These are phyloP conservation scores for Halisarca cf. caerulea DNA, from an alignment of 37 sponge, comb jelly and placozoan species.

Conservation along the genomic window DNA sequence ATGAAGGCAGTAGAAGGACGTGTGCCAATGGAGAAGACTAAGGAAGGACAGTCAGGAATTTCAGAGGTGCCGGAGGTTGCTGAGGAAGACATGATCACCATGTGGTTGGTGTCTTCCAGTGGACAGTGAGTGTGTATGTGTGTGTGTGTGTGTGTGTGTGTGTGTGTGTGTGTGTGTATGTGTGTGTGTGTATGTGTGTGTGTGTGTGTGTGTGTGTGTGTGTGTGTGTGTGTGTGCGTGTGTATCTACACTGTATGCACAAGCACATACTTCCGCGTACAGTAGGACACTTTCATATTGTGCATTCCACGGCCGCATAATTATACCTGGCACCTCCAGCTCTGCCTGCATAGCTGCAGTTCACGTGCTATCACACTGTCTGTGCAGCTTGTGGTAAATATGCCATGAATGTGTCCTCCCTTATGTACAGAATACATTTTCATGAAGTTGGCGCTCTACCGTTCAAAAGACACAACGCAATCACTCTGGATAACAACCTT, in stretches of 20 bases:
- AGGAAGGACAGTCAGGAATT: neutral
- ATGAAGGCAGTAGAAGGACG: neutral
- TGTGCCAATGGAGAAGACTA: neutral
- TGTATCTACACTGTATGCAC: neutral
- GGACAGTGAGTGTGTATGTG: constrained; percentile 19
- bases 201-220: constrained; percentile 25
- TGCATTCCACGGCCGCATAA: too few species aligned
- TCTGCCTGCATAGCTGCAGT: too few species aligned
- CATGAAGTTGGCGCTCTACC: constrained; percentile 15
- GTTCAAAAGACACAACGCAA: neutral
- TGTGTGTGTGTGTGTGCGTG: constrained; percentile 25
- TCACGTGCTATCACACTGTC: neutral
- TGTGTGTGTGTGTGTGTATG: constrained; percentile 11
- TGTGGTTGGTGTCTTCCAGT: neutral
- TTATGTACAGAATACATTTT: constrained; percentile 1
- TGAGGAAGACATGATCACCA: neutral
- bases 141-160: constrained; percentile 11
- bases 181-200: constrained; percentile 16
- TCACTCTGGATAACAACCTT: neutral
- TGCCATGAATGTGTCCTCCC: neutral
- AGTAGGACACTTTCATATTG: too few species aligned
- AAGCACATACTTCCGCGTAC: too few species aligned
- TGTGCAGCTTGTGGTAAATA: too few species aligned
- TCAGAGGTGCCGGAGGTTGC: too few species aligned
- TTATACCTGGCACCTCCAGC: too few species aligned